Percentiles rank a stretch among this genome's conserved stretches.
Conservation (phyloP, 2,113 vertebrate genomes). For the Hippocampus guttulatus region DNA sequence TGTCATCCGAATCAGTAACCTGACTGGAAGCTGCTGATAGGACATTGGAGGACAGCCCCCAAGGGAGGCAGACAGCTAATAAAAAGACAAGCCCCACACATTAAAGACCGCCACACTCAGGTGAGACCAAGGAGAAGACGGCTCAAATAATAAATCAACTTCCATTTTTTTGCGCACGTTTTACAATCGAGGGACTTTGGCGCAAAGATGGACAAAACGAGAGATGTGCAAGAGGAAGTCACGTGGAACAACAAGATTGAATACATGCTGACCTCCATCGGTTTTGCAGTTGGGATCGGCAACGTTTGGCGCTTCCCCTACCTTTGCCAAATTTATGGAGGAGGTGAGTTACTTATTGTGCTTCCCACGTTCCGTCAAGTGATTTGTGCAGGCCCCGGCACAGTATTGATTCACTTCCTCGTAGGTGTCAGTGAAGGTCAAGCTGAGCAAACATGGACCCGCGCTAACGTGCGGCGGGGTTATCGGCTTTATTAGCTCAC, state of each 20-base stretch:
- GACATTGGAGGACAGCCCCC: slow-evolving; percentile 1
- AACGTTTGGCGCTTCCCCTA: slow-evolving; percentile 93
- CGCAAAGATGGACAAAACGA: slow-evolving; percentile 66
- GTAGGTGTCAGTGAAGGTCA: slow-evolving; percentile 3
- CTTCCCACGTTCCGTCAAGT: neutral
- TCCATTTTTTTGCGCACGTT: neutral
- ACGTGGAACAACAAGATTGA: slow-evolving; percentile 93
- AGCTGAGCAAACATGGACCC: slow-evolving; percentile 23
- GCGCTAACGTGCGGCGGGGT: neutral
- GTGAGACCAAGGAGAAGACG: neutral
- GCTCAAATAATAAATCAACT: neutral
- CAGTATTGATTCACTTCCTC: neutral
- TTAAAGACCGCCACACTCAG: neutral
- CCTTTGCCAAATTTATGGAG: slow-evolving; percentile 90
- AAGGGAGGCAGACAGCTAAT: neutral
- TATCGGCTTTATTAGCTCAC: slow-evolving; percentile 3
- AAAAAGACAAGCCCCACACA: neutral
- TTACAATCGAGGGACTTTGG: neutral
- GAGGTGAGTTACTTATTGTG: slow-evolving; percentile 72
- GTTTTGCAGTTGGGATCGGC: slow-evolving; percentile 89
- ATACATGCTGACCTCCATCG: slow-evolving; percentile 88
- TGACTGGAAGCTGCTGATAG: slow-evolving; percentile 5
- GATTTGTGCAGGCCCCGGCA: neutral
- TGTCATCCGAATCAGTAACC: neutral
- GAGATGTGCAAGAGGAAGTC: slow-evolving; percentile 75